Base-by-base conservation (phyloP, 53 echinoderm and acorn worm species). In the Patiria pectinifera region DNA sequence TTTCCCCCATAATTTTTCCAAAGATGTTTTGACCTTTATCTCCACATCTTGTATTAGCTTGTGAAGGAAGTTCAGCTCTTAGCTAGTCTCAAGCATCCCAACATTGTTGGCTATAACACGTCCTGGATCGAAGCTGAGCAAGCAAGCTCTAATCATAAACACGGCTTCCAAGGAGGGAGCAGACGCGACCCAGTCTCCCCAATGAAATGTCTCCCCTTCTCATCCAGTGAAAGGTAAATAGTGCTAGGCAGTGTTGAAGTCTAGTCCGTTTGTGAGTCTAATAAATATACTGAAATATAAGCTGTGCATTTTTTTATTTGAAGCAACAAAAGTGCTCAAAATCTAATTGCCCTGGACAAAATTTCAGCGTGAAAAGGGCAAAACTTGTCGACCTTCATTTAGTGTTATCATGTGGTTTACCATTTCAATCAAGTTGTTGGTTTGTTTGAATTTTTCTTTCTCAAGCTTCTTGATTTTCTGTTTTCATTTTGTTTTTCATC, bases 91-190 rank as follows among this genome's bases (percentile, higher is more conserved):
- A 91, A 91, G 71, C 95, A 96, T 86, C 91, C 66, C 16, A 95
- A 96, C 77, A 77, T 96, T 0, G 96, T 96, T 6, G 91, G 96
- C 21, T 96, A 96, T 72, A 95, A 96, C 63, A 90, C 90, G 11
- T 83, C 96, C 7, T 96, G 96, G 96, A 84, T 95, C 11, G 96
- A 94, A 11, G 72, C 86, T 16, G 96, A 94, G 82, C 66, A 86
- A 16, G 24, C 85, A 18, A 66, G 66, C 19, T 66, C 66, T 18
- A 53, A 44, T 43, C 19, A 11, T 79, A 79, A 47, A 9, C 15
- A 22, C 23, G 75, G 48, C 75, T 74, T 72, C 76, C 80, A 80
- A 47, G 80, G 48, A 15, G 66, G 35, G 6, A 47, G 62, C 80
- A 19, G 48, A 48, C 48, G 43, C 18, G 69, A 46, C 4, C 84